Evolutionary conservation across 1,140 invertebrate genomes (phyloP).

Genomic region (Diachasmimorpha longicaudata): DNA sequence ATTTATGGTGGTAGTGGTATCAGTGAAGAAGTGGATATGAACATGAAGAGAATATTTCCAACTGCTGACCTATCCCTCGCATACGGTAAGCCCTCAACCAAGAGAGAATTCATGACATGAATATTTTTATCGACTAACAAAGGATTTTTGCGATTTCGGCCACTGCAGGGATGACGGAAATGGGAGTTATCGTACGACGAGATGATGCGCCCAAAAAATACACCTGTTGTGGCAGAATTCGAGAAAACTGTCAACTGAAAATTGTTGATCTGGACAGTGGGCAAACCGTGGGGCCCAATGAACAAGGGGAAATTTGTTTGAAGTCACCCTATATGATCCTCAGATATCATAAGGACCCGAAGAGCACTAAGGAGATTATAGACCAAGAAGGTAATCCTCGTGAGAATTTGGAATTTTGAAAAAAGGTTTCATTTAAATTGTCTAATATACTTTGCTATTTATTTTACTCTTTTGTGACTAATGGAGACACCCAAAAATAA

Average conservation of each 20-base stretch:
- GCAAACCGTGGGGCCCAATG: slow-evolving; percentile 36
- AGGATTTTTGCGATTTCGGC: too few relatives aligned
- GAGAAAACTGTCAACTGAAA: slow-evolving; percentile 28
- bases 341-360: slow-evolving; percentile 59
- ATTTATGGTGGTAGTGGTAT: background rate
- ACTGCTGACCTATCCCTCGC: background rate
- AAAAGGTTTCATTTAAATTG: too few relatives aligned
- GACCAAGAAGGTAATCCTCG: slow-evolving; percentile 52
- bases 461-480: too few relatives aligned
- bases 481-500: too few relatives aligned
- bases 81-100: background rate
- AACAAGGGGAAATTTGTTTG: slow-evolving; percentile 53
- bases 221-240: slow-evolving; percentile 23
- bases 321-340: slow-evolving; percentile 44
- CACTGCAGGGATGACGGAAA: background rate
- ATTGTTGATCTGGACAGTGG: slow-evolving; percentile 29
- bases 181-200: background rate
- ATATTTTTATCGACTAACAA: background rate
- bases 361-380: slow-evolving; percentile 63
- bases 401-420: background rate
- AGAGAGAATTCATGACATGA: background rate
- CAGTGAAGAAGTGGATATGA: background rate
- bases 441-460: too few relatives aligned
- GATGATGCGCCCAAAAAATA: background rate
- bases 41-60: background rate